A percentile compares a stretch with the other conserved stretches of the same genome.
phyloP scores from a whole-genome alignment of 1,140 invertebrate genomes.

The Chironomus striatipennis region DNA sequence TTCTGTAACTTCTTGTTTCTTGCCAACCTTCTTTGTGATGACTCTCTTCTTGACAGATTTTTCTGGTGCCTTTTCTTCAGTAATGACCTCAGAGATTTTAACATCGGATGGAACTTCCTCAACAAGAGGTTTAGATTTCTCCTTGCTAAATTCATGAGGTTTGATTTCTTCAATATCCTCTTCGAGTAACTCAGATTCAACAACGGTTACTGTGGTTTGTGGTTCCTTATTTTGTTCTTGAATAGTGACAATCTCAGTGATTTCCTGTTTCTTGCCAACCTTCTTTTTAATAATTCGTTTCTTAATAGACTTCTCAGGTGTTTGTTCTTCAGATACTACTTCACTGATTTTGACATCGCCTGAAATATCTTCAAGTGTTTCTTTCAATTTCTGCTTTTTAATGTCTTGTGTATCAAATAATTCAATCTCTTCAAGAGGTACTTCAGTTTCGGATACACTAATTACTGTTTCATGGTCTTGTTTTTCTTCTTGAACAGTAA shows the following conservation, averaged over 20 bases:
- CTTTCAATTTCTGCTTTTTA: constrained; percentile 25
- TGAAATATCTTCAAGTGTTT: constrained; percentile 26
- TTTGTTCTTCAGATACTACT: constrained; percentile 27
- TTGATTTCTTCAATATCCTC: neutral
- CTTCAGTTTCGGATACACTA: constrained; percentile 25
- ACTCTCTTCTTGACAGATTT: constrained; percentile 30
- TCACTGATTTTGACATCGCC: constrained; percentile 9
- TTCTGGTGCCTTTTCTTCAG: constrained; percentile 30
- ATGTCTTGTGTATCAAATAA: constrained; percentile 26
- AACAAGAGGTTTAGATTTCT: constrained; percentile 26
- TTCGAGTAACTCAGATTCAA: constrained; percentile 28
- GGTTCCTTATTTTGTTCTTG: constrained; percentile 34
- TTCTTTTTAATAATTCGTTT: constrained; percentile 35
- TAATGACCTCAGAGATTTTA: constrained; percentile 27
- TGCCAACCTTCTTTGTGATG: constrained; percentile 34
- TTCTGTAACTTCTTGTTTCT: constrained; percentile 34
- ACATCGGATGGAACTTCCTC: constrained; percentile 33
- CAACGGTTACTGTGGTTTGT: constrained; percentile 32
- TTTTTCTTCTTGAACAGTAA: constrained; percentile 39
- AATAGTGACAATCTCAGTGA: constrained; percentile 35
- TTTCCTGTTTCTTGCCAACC: constrained; percentile 30
- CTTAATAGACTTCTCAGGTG: constrained; percentile 34
- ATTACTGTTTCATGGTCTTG: constrained; percentile 33
- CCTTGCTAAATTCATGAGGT: constrained; percentile 26
- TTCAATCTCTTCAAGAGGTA: constrained; percentile 28